Base-by-base conservation (phyloP, 2,888 invertebrate species). In the Melanotus villosus region DNA sequence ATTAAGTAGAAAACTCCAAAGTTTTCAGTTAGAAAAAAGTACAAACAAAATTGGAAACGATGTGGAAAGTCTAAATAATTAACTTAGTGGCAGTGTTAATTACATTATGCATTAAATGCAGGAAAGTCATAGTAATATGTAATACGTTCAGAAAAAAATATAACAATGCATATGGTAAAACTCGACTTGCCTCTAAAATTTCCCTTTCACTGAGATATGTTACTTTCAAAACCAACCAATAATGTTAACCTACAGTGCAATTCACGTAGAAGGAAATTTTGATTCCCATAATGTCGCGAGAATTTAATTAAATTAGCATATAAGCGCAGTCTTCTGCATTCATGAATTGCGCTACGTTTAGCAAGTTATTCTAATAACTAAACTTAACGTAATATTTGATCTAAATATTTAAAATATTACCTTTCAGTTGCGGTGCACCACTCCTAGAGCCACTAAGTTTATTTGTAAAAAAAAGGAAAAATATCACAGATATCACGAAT, bases 191-290 rank as follows among this genome's bases (percentile, higher is more conserved):
- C 38, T 34, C 50, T 65, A 65, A 60, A 72, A 68, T 74, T 70
- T 74, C 72, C 71, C 74, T 74, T 74, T 74, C 74, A 74, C 74
- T 74, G 38, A 69, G 52, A 66, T 26, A 52, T 63, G 47, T 60
- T 69, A 74, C 74, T 74, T 74, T 74, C 74, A 74, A 74, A 74
- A 62, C 54, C 30, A 65, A 59, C 57, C 57, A 69, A 69, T 54
- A 69, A 38, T 47, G 34, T 47, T 59, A 58, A 52, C 43, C 54
- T 62, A 45, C 52, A 54, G 38, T 62, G 14, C 45, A 50, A 32
- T 58, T 60, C 60, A 41, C 54, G 34, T 32, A 65, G 23, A 34
- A 65, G 65, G 58, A 50, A 65, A 65, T 56, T 36, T 32, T 34
- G 52, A 54, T 16, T 54, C 19, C 38, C n/a, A 52, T 38, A 52